Conservation (phyloP, 2,113 vertebrate genomes). For the Antechinus stuartii region DNA sequence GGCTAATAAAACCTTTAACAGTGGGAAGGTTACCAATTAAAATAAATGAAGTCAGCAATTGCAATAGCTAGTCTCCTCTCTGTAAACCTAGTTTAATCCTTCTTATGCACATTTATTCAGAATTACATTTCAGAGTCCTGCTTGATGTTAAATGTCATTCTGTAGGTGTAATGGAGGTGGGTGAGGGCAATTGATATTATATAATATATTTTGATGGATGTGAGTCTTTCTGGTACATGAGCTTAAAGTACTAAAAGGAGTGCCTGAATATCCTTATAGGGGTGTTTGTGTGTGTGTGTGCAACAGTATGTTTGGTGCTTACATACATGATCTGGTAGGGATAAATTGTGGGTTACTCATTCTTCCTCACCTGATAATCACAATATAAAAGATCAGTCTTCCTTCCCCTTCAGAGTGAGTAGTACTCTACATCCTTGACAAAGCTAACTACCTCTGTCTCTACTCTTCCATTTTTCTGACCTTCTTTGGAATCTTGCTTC, state of each 20-base stretch:
- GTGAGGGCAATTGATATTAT: slow-evolving; percentile 10
- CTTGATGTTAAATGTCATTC: slow-evolving; percentile 16
- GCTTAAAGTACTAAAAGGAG: background rate
- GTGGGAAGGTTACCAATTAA: slow-evolving; percentile 22
- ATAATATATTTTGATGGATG: background rate
- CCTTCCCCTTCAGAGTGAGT: slow-evolving; percentile 2
- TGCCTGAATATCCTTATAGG: background rate
- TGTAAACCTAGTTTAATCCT: background rate
- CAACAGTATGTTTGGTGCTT: background rate
- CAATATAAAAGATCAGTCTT: background rate
- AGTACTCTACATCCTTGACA: background rate
- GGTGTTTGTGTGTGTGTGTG: background rate
- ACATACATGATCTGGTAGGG: background rate
- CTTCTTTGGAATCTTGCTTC: background rate
- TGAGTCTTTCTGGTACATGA: background rate
- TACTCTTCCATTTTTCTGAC: background rate
- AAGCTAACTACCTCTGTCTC: background rate
- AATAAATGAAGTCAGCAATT: background rate
- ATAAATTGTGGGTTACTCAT: background rate
- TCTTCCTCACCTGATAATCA: background rate
- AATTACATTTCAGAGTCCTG: background rate
- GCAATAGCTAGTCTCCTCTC: background rate
- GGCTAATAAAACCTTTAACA: background rate
- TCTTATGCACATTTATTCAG: background rate
- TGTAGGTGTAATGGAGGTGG: slow-evolving; percentile 9